Evolutionary conservation across 2,797 vertebrate genomes (phyloP), one percentile per base, ranked within the genome.

Genomic region (Remorina albescens): DNA sequence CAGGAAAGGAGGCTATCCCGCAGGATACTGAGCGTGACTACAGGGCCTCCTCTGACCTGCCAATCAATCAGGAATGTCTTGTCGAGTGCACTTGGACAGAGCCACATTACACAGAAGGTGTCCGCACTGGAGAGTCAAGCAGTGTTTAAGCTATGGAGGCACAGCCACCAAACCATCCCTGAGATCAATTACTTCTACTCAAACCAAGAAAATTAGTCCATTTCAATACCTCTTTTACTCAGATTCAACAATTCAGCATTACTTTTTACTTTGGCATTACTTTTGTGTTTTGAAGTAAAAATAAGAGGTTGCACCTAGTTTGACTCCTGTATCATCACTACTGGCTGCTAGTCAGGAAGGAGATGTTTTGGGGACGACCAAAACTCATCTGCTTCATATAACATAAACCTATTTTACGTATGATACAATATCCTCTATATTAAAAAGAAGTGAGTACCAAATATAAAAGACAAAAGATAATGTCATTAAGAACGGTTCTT

Each of bases 1-100:
- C 56, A 89, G 95, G 74, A 96, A 96, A 91, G 95, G 95, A 74
- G 95, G 95, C 64, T 92, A 93, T 64, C 94, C 95, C 1, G 94
- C 93, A 0, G 95, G 95, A 42, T 96, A 95, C 89, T 96, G 88
- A 95, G 34, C 41, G 9, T 2, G 42, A 32, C 39, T 18, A 42
- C 56, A 28, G 53, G 54, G 25, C 64, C 60, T 50, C 36, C 51
- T 65, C 37, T 55, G 26, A 55, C 44, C 64, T 18, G 50, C 26
- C 67, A 34, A 28, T 30, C 67, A 34, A 28, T 30, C 57, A 34
- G 46, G 70, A 69, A 63, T 3, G 30, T 57, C 57, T 83, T 71
- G 74, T 50, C 65, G 76, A 66, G 78, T 58, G 89, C 83, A 82
- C 68, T 82, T 11, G 54, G 81, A 86, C 79, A 65, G 67, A 87